Evolutionary conservation across 2,797 vertebrate species (phyloP).

Genomic region (Megaceryle alcyon): DNA sequence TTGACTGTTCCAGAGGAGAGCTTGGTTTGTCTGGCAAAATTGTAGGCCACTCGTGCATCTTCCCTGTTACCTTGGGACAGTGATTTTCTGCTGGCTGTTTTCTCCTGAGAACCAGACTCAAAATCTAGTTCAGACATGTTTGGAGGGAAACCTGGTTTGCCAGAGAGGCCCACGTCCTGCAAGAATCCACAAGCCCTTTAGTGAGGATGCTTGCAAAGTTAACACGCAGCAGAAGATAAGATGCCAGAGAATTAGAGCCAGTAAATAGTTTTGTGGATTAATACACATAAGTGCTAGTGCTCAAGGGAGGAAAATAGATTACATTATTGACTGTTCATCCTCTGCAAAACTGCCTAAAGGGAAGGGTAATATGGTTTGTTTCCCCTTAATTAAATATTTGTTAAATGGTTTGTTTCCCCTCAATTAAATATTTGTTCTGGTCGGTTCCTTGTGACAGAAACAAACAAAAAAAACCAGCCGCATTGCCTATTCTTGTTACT

Average conservation of each 20-base stretch:
- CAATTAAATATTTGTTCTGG: conserved; percentile 60
- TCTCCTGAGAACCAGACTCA: background rate
- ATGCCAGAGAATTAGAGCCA: conserved; percentile 29
- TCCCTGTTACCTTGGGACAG: background rate
- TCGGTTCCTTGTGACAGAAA: conserved; percentile 38
- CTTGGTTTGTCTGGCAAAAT: background rate
- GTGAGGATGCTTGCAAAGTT: background rate
- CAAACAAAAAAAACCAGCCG: background rate
- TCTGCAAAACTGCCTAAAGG: conserved; percentile 15
- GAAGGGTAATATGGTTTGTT: conserved; percentile 20
- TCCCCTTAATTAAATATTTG: conserved; percentile 58
- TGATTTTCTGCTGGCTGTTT: background rate
- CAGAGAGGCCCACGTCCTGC: background rate
- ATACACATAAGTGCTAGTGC: conserved; percentile 2
- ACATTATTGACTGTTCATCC: conserved; percentile 33
- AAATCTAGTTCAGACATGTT: background rate
- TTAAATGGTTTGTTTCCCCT: conserved; percentile 47
- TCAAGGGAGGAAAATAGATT: conserved; percentile 20
- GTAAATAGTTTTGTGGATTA: conserved; percentile 53
- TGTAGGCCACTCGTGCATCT: background rate
- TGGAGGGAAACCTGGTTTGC: background rate
- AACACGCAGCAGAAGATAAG: background rate
- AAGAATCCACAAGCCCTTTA: background rate
- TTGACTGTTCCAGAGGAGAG: background rate
- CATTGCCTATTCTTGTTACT: conserved; percentile 8